Base-by-base conservation (phyloP, 1,140 invertebrate species). In the Manduca sexta region DNA sequence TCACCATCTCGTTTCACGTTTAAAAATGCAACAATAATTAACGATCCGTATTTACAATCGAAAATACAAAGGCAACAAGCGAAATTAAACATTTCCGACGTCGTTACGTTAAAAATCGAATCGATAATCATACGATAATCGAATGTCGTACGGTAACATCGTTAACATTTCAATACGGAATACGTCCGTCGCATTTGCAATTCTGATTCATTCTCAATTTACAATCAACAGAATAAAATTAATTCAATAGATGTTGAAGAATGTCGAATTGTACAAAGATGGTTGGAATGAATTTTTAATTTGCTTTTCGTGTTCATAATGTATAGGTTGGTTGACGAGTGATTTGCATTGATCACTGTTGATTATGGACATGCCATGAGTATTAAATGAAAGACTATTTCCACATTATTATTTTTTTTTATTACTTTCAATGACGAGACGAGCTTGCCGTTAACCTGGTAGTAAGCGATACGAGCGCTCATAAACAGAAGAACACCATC, bases 191-290 rank as follows among this genome's bases (percentile, higher is more conserved):
- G 26, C 44, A 69, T 69, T 69, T 64, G 63, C 66, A 69, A 61
- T 63, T 53, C 66, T 59, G 51, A 69, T 69, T 47, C 38, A 54
- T 61, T 69, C 62, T 63, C 66, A 66, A 65, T 69, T 69, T 60
- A 69, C 63, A 69, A 69, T 69, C 63, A 69, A 69, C 67, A 56
- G 67, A 63, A 60, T 62, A 57, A 66, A 69, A 63, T 65, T 63
- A 65, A 65, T 65, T 65, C 62, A 63, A 65, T 65, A 57, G 56
- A 35, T 42, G 38, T 45, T 58, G 41, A 57, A 60, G 60, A 69
- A 54, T 53, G 56, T 65, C 53, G 49, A 49, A 37, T 55, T 56
- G 30, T 31, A 13, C 26, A 29, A 31, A 10, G 41, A 43, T 2
- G 41, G 60, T 46, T 16, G 47, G 46, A 18, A 56, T 56, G 53